Evolutionary conservation across 2,888 invertebrate species (phyloP).

Genomic region (Orchesellides sinensis): DNA sequence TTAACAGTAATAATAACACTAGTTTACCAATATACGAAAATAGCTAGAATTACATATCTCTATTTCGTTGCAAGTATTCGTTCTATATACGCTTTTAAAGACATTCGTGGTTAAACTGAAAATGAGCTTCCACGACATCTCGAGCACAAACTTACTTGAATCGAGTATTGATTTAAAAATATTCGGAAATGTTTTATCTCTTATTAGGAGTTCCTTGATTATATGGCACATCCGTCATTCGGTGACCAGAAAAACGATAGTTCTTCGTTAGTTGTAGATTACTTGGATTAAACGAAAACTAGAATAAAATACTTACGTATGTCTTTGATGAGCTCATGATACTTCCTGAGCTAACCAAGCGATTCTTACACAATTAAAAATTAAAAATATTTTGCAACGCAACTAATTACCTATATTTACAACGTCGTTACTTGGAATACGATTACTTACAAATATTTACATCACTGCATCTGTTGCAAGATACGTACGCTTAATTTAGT

Average conservation of each 20-base stretch:
- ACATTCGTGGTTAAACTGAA: not conserved
- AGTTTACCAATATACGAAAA: constrained; percentile 17
- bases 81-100: not conserved
- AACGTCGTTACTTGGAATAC: too few species aligned
- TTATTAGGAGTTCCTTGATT: constrained; percentile 33
- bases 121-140: not conserved
- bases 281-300: not conserved
- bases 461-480: constrained; percentile 3
- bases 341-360: too few species aligned
- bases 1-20: constrained; percentile 33
- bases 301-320: constrained; percentile 31
- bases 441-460: constrained; percentile 13
- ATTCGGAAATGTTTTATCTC: not conserved
- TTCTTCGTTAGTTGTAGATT: constrained; percentile 56
- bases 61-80: constrained; percentile 16
- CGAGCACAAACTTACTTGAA: constrained; percentile 20
- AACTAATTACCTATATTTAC: too few species aligned
- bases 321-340: too few species aligned
- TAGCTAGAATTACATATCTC: constrained; percentile 29
- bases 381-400: too few species aligned
- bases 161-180: constrained; percentile 60
- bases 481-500: not conserved
- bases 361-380: too few species aligned
- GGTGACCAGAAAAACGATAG: constrained; percentile 70
- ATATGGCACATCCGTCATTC: constrained; percentile 70